These are phyloP conservation scores for Drosophila sturtevanti DNA, from an alignment of 1,140 invertebrate genomes.

Conservation along the genomic window DNA sequence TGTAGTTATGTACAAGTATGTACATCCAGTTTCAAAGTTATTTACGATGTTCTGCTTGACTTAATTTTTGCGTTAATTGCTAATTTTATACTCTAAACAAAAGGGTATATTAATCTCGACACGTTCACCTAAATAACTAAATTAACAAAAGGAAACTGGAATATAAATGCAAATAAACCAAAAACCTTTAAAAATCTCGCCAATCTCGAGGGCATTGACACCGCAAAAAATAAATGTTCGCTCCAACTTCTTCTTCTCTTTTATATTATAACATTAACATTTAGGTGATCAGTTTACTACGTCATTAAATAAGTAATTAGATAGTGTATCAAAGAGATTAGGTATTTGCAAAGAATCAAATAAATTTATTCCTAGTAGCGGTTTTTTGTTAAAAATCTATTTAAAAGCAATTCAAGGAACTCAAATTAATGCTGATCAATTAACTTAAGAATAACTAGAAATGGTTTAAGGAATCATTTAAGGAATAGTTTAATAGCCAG, in stretches of 20 bases:
- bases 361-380: too few species aligned
- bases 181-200: background rate
- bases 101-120: background rate
- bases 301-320: background rate
- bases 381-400: too few species aligned
- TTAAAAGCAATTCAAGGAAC: too few species aligned
- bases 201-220: background rate
- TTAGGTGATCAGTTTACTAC: background rate
- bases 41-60: conserved; percentile 42
- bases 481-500: too few species aligned
- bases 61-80: conserved; percentile 32
- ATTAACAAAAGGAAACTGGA: background rate
- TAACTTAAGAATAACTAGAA: too few species aligned
- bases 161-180: background rate
- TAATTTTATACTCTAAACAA: background rate
- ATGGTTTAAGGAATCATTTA: too few species aligned
- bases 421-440: too few species aligned
- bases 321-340: background rate
- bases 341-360: background rate
- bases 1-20: background rate
- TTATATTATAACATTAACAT: background rate
- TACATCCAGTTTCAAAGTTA: conserved; percentile 18
- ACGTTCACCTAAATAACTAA: background rate
- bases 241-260: background rate
- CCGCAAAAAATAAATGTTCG: background rate